Evolutionary conservation across 2,888 invertebrate species (phyloP), one percentile per base, ranked within the genome.

Genomic region (Netelia fuscicornis): DNA sequence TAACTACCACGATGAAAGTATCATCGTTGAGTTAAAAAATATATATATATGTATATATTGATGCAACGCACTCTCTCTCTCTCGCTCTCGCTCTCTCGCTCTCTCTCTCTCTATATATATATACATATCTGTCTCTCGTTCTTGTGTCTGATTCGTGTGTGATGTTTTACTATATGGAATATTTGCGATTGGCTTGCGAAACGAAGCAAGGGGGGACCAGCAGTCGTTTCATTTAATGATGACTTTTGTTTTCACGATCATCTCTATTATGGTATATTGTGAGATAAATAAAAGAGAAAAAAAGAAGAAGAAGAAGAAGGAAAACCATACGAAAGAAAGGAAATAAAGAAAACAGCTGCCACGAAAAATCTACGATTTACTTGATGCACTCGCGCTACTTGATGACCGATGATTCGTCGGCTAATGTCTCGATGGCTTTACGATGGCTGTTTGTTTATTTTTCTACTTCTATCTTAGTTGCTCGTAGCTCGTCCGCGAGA

Each of bases 151-250:
- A 64, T 78, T 48, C 72, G 81, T 84, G 81, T 77, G 84, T 82
- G 83, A 85, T 83, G 83, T 44, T 54, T 67, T 44, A 42, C 62
- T 68, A 62, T 60, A 58, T 62, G 52, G 56, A 70, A 56, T 48
- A 76, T 82, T 71, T 42, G 79, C 79, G 71, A 67, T 48, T 85
- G 74, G 83, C 81, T 75, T 87, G 89, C 87, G 88, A 90, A 92
- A 91, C 92, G 91, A 93, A 92, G 91, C 91, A 91, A 90, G 90
- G 90, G 87, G 91, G 93, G 93, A 93, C 93, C 93, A 93, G 93
- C 93, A 93, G 93, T 92, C 92, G 91, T 87, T 83, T 85, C 80
- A 76, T 64, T 58, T 11, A 83, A 86, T 67, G 75, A 81, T 77
- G 76, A 86, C 48, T 60, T 64, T 71, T 52, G 1, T 58, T 25